Conservation (phyloP, 2,797 vertebrate species). For the Microctenopoma lineatum region DNA sequence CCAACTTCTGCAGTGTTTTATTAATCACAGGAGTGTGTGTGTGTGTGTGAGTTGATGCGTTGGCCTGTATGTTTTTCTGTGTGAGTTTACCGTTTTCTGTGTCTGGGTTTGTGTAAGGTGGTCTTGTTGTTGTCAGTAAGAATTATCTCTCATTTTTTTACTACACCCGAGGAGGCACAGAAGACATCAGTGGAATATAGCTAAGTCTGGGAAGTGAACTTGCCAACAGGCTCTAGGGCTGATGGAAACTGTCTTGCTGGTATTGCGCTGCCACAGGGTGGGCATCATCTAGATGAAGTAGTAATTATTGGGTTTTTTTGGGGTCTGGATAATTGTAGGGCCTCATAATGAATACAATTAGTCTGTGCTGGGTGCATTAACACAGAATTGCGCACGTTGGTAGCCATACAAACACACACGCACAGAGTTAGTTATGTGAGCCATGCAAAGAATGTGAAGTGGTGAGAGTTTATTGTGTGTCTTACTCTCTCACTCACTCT, state of each 20-base stretch:
- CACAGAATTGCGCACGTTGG: conserved; percentile 24
- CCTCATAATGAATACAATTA: conserved; percentile 60
- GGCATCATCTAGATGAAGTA: conserved; percentile 52
- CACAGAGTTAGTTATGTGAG: conserved; percentile 73
- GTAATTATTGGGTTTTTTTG: conserved; percentile 64
- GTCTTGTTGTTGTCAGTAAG: no score
- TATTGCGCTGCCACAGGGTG: conserved; percentile 35
- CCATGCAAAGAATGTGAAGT: conserved; percentile 73
- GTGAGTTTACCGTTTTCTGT: not conserved
- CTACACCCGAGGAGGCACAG: conserved; percentile 1
- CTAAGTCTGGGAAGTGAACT: not conserved
- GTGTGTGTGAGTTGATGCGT: not conserved
- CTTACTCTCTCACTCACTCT: conserved; percentile 9
- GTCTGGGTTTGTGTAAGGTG: not conserved
- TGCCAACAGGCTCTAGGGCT: not conserved
- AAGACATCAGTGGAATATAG: not conserved
- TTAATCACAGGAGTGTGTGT: conserved; percentile 33
- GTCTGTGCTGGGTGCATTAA: conserved; percentile 40
- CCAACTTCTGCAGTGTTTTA: conserved; percentile 45
- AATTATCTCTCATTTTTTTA: not conserved
- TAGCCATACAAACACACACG: conserved; percentile 5
- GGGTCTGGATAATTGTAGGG: conserved; percentile 61
- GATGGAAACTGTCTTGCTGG: conserved; percentile 38
- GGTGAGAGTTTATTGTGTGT: conserved; percentile 34
- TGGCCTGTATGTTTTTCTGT: not conserved